Conservation (phyloP, 2,797 vertebrate species). For the Linurgus olivaceus region DNA sequence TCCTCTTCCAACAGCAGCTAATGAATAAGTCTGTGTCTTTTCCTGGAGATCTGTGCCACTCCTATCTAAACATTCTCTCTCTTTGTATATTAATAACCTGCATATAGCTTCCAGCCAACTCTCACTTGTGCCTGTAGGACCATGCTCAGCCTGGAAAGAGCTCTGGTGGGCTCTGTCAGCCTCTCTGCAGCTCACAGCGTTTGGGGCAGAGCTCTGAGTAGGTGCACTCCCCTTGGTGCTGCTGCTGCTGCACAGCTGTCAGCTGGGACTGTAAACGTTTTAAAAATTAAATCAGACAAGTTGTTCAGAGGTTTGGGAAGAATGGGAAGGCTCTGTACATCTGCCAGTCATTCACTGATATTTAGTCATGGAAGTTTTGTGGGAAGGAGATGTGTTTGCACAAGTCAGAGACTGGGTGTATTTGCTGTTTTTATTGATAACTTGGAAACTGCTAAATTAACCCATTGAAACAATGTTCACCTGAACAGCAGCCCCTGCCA, state of each 20-base stretch:
- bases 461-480: background rate
- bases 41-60: conserved; percentile 12
- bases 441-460: background rate
- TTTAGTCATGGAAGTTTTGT: background rate
- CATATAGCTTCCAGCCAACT: background rate
- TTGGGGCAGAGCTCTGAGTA: background rate
- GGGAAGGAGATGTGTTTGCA: background rate
- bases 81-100: conserved; percentile 16
- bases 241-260: conserved; percentile 1
- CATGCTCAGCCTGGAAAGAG: background rate
- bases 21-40: conserved; percentile 16
- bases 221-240: background rate
- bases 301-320: background rate
- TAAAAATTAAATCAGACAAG: conserved; percentile 24
- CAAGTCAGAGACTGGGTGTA: background rate
- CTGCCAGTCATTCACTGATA: background rate
- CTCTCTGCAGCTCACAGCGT: accelerated
- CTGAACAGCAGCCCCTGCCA: accelerated
- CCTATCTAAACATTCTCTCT: conserved; percentile 5
- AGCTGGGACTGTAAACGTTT: background rate
- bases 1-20: conserved; percentile 13
- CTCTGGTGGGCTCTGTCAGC: background rate
- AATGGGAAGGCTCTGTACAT: background rate
- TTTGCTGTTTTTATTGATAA: background rate
- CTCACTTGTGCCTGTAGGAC: background rate